Conservation (phyloP, 2,888 invertebrate species). For the Eurytoma adleriae region DNA sequence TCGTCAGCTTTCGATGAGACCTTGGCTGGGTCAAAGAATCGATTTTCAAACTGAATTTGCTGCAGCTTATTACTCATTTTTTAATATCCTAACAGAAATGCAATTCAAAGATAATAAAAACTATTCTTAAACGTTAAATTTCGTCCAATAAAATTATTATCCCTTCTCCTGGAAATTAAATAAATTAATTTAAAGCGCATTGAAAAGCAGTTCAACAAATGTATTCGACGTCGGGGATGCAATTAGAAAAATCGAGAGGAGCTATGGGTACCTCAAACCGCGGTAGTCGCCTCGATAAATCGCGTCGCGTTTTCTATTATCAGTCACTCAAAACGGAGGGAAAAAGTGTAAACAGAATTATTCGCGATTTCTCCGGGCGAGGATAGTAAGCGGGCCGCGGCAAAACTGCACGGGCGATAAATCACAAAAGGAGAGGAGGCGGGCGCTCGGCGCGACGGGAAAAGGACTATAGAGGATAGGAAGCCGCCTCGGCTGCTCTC, state of each 20-base stretch:
- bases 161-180: too few species aligned
- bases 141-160: too few species aligned
- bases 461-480: not conserved
- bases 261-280: not conserved
- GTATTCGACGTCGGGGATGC: too few species aligned
- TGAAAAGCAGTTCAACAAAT: not conserved
- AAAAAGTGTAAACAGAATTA: constrained; percentile 49
- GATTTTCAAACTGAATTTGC: constrained; percentile 27
- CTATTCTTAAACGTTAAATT: too few species aligned
- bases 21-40: constrained; percentile 39
- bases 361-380: constrained; percentile 44
- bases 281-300: not conserved
- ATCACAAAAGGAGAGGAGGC: constrained; percentile 18
- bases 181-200: too few species aligned
- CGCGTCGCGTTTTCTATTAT: constrained; percentile 8
- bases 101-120: too few species aligned
- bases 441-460: not conserved
- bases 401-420: constrained; percentile 21
- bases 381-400: constrained; percentile 3
- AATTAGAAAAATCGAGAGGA: not conserved
- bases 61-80: not conserved
- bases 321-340: not conserved
- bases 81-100: too few species aligned
- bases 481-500: constrained; percentile 11
- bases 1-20: constrained; percentile 45